Evolutionary conservation across 2,888 invertebrate genomes (phyloP).

Genomic region (Callimorpha dominula): DNA sequence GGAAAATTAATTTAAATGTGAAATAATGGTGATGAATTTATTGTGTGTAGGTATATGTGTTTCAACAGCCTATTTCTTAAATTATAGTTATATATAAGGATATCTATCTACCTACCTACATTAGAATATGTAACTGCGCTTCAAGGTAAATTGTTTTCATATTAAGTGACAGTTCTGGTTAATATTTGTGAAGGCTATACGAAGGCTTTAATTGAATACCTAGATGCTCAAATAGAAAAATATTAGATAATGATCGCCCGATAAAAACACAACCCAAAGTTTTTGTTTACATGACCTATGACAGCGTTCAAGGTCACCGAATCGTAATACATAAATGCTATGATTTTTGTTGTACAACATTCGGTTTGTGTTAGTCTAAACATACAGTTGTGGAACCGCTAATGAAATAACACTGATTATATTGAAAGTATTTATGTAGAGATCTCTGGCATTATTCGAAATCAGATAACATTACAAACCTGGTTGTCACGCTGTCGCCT

Average conservation of each 20-base stretch:
- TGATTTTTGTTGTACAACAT: not conserved
- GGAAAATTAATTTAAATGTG: not conserved
- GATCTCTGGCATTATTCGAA: conserved; percentile 13
- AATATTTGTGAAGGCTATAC: not conserved
- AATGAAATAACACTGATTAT: conserved; percentile 13
- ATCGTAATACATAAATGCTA: not conserved
- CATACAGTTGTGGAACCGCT: not conserved
- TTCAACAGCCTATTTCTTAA: not conserved
- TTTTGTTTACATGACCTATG: conserved; percentile 52
- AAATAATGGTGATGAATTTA: not conserved
- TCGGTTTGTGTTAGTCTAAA: no score
- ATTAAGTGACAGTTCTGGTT: not conserved
- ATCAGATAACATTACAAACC: conserved; percentile 54
- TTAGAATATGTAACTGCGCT: not conserved
- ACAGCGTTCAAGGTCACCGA: conserved; percentile 55
- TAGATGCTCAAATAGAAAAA: not conserved
- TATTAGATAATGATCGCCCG: not conserved
- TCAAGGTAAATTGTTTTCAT: no score
- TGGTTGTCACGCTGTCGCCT: conserved; percentile 48
- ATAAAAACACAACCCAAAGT: not conserved
- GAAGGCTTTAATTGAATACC: not conserved
- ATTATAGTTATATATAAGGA: no score
- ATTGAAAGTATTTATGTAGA: conserved; percentile 17
- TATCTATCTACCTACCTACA: not conserved
- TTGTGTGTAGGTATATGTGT: not conserved